Conservation (phyloP, 2,797 vertebrate genomes). For the Helicolenus hilgendorfi region DNA sequence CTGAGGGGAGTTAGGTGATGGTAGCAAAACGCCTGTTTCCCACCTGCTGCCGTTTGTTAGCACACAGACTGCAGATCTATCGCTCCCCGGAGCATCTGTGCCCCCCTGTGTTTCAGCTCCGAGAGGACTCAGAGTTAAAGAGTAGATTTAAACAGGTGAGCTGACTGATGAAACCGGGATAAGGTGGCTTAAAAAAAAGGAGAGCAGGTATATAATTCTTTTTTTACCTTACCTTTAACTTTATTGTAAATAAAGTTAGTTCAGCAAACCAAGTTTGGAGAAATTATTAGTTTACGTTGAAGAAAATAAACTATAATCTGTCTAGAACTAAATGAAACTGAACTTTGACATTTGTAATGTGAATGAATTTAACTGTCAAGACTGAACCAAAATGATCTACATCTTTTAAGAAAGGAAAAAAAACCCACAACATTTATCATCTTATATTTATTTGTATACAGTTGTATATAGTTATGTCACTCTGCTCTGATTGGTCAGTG, state of each 20-base stretch:
- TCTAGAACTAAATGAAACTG: too few relatives aligned
- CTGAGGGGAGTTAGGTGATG: conserved; percentile 83
- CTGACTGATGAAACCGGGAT: conserved; percentile 85
- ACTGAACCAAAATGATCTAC: not conserved
- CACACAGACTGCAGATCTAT: conserved; percentile 90
- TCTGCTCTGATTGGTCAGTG: not conserved
- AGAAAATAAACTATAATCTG: not conserved
- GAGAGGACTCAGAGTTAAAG: conserved; percentile 85
- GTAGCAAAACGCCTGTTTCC: conserved; percentile 91
- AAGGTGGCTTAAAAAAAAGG: conserved; percentile 83
- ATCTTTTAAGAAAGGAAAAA: not conserved
- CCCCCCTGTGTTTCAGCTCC: conserved; percentile 81
- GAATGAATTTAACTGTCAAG: too few relatives aligned
- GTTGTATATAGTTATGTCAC: not conserved
- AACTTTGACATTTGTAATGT: too few relatives aligned
- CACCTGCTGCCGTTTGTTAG: conserved; percentile 91
- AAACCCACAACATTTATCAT: rapidly evolving
- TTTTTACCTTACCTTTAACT: not conserved
- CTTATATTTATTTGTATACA: not conserved
- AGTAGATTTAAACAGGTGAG: conserved; percentile 91
- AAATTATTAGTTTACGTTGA: not conserved
- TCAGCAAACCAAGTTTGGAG: not conserved
- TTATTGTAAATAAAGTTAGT: not conserved
- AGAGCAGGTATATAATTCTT: not conserved
- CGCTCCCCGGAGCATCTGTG: conserved; percentile 88